These are phyloP conservation scores for Arctocebus calabarensis DNA, from an alignment of 2,797 vertebrate species.

Conservation along the genomic window DNA sequence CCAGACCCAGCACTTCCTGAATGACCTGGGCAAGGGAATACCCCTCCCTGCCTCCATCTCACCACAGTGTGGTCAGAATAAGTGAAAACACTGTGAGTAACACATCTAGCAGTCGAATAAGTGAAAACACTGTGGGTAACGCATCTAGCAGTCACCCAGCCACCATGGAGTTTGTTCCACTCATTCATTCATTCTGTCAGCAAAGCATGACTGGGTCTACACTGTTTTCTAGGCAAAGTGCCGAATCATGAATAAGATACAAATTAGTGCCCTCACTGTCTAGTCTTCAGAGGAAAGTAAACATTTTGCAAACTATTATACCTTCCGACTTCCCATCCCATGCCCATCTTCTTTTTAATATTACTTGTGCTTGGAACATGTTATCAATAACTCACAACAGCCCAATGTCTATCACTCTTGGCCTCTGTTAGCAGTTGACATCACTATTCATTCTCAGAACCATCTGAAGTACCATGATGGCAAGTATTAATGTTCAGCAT, in stretches of 20 bases:
- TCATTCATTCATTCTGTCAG: neutral
- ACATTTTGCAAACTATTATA: neutral
- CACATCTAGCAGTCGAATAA: neutral
- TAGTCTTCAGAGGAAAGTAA: neutral
- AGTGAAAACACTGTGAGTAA: neutral
- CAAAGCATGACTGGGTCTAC: rapidly evolving
- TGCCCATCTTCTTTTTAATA: neutral
- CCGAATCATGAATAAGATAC: neutral
- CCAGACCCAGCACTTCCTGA: neutral
- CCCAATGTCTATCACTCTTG: neutral
- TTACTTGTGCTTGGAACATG: neutral
- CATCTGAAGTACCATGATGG: rapidly evolving
- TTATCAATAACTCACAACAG: neutral
- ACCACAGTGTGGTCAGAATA: too few relatives aligned
- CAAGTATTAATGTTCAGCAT: rapidly evolving
- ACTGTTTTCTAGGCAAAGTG: neutral
- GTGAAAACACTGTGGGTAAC: neutral
- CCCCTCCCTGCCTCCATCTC: neutral
- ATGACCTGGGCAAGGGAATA: neutral
- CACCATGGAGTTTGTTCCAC: too few relatives aligned
- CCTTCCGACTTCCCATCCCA: neutral
- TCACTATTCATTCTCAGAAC: neutral
- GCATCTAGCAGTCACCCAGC: neutral
- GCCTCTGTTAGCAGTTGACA: neutral
- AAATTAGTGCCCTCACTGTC: too few relatives aligned